Base-by-base conservation (phyloP, 1,140 invertebrate genomes). In the Platyscapa corneri region DNA sequence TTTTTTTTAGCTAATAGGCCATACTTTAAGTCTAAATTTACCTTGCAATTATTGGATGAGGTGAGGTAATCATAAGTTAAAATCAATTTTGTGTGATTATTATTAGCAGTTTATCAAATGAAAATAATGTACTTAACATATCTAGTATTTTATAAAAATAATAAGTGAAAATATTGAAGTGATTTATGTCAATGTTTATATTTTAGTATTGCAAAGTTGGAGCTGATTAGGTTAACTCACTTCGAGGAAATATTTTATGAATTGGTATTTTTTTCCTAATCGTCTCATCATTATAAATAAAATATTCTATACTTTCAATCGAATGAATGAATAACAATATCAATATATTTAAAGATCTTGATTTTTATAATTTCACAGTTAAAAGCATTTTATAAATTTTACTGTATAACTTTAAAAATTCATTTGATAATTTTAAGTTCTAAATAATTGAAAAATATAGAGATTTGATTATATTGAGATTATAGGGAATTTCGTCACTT, bases 351-450 rank as follows among this genome's bases (percentile, higher is more conserved):
- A 42, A 74, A 3, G 23, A 74, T 74, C 37, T 42, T 37, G 42
- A 74, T 42, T 0, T 27, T 74, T 74, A 74, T 18, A n/a, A 27
- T 42, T 74, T 42, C 27, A 74, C 12, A 42, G 5, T 16, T 42
- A 74, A 74, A 23, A 42, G 42, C n/a, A 42, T 74, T 42, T 74
- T 74, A 42, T 42, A 14, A 42, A 74, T 74, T 39, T 37, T 74
- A 42, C 7, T n/a, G 23, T 42, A 74, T 42, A 42, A 74, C 5
- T 42, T 42, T 42, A 14, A 5, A 42, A 0, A 74, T 42, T n/a
- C 27, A 23, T 74, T 74, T 42, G n/a, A n/a, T n/a, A 32, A 10
- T 74, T 74, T 0, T 27, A 42, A 42, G 12, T 5, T 27, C 42
- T 70, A 74, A 74, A 23, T 27, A 14, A 42, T 74, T 42, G 37